These are phyloP conservation scores for Xerus rutilus DNA, from an alignment of 2,797 vertebrate genomes.

Conservation along the genomic window DNA sequence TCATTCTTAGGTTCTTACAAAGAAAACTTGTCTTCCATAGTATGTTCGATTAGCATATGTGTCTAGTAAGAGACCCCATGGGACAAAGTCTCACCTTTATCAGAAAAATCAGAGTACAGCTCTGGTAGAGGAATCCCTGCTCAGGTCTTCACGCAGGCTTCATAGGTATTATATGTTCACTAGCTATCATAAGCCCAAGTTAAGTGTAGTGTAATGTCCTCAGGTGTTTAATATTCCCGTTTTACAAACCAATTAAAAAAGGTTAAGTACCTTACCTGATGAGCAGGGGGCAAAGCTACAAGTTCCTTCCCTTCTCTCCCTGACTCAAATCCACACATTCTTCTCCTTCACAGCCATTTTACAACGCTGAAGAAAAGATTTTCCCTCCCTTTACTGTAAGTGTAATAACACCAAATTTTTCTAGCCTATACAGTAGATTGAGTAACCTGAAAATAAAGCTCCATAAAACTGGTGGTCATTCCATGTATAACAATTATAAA, in stretches of 20 bases:
- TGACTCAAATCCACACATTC: background rate
- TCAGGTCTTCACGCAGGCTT: background rate
- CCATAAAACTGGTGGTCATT: background rate
- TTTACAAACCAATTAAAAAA: background rate
- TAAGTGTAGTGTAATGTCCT: background rate
- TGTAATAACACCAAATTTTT: constrained; percentile 10
- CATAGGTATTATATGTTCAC: background rate
- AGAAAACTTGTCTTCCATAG: background rate
- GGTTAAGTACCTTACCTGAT: background rate
- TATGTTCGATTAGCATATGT: background rate
- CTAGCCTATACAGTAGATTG: background rate
- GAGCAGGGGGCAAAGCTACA: constrained; percentile 8
- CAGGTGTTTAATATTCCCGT: background rate
- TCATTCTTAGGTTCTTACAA: background rate
- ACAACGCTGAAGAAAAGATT: background rate
- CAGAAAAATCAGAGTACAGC: background rate
- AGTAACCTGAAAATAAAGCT: constrained; percentile 22
- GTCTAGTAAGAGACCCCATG: background rate
- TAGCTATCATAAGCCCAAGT: background rate
- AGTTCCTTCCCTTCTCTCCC: background rate
- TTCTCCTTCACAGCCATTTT: background rate
- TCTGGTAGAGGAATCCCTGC: background rate
- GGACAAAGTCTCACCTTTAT: background rate
- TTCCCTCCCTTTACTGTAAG: background rate
- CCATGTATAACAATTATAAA: background rate